Percentiles rank a stretch among this genome's conserved stretches.
phyloP scores from a whole-genome alignment of 2,888 invertebrate genomes.

The Phalera bucephala region DNA sequence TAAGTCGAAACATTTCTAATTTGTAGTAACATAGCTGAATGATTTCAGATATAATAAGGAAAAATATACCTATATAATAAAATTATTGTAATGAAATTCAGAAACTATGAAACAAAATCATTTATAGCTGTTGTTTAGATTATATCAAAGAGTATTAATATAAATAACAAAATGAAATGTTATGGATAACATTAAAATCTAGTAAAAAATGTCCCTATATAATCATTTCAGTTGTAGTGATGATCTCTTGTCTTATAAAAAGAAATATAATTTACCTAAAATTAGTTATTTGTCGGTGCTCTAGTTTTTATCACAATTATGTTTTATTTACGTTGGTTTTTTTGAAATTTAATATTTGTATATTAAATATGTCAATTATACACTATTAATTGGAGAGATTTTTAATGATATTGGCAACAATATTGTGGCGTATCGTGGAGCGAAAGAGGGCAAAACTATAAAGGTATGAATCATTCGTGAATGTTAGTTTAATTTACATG shows the following conservation, averaged over 20 bases:
- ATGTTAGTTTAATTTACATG: too few relatives aligned
- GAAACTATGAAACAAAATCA: slow-evolving; percentile 14
- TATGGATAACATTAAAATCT: slow-evolving; percentile 18
- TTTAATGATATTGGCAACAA: too few relatives aligned
- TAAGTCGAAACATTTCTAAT: slow-evolving; percentile 17
- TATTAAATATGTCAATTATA: slow-evolving; percentile 23
- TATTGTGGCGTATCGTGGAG: too few relatives aligned
- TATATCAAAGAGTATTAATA: slow-evolving; percentile 27
- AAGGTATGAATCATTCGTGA: too few relatives aligned
- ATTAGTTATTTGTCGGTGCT: slow-evolving; percentile 44
- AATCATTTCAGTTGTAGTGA: slow-evolving; percentile 35
- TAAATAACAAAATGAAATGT: slow-evolving; percentile 25
- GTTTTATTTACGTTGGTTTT: slow-evolving; percentile 24
- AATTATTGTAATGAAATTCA: slow-evolving; percentile 10
- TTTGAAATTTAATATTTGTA: slow-evolving; percentile 19
- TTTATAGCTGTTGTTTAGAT: slow-evolving; percentile 25
- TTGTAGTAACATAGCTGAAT: slow-evolving; percentile 20
- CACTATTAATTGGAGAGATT: slow-evolving; percentile 2
- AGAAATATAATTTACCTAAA: slow-evolving; percentile 37
- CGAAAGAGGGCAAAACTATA: too few relatives aligned
- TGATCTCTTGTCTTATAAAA: slow-evolving; percentile 35
- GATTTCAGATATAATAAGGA: slow-evolving; percentile 24
- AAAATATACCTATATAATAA: slow-evolving; percentile 11
- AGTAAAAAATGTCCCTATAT: slow-evolving; percentile 22
- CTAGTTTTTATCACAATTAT: slow-evolving; percentile 26